Evolutionary conservation across 1,140 invertebrate species (phyloP), one percentile per base, ranked within the genome.

Genomic region (Sarcophaga bullata): DNA sequence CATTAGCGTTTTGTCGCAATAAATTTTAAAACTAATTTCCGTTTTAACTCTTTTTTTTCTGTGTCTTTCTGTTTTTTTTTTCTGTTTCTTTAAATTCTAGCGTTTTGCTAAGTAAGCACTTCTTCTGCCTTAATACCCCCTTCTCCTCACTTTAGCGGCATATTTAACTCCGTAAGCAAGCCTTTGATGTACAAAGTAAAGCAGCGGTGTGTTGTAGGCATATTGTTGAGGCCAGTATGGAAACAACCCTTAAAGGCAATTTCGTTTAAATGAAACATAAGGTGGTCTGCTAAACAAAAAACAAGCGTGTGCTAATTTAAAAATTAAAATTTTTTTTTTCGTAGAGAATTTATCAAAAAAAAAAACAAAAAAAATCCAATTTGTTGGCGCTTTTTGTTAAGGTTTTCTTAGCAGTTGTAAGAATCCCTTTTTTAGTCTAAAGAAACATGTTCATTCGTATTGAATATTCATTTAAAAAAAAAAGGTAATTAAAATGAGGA

Each of bases 11-110:
- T 73, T 37, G 81, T 37, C 72, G 81, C 81, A 52, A 50, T 82
- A 82, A 82, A 75, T 75, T 75, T 15, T 75, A 82, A 72, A 82
- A 82, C 81, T 82, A 82, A 82, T 82, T 82, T 82, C 72, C 48
- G 73, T 46, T 72, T 68, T 54, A 10, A 10, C 10, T 46, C 19
- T 49, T 48, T 48, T 9, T 11, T 37, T 37, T 37, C 25, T 37
- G 4, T 4, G 1, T 37, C 25, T 37, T 37, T 4, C 4, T 37
- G 4, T 37, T 37, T 37, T 37, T 37, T 37, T 37, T 2, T 37
- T 37, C n/a, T n/a, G n/a, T 37, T 37, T 4, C 25, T 37, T 37
- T 37, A 2, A 37, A 37, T 37, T 37, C 25, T 37, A 2, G 25
- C 25, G 4, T 5, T 76, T 76, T 76, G 37, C 48, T 76, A 13